A percentile compares a stretch with the other conserved stretches of the same genome.
Evolutionary conservation across 92 coral and sea anemone genomes (phyloP).

Genomic region (Chrysogorgia sp.): DNA sequence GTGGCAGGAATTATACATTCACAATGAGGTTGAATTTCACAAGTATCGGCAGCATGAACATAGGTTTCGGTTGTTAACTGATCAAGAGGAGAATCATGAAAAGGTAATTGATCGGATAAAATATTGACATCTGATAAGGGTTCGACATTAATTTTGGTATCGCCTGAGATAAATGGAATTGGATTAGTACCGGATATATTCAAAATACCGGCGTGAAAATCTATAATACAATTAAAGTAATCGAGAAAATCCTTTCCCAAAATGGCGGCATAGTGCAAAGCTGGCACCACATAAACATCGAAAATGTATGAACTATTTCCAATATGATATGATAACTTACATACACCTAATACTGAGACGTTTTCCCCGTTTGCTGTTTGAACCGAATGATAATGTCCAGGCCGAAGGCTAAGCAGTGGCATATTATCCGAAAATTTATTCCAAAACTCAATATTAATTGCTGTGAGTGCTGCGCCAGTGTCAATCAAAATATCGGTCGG

Average conservation of each 20-base stretch:
- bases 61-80: background rate
- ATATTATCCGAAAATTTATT: background rate
- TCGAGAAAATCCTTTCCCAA: background rate
- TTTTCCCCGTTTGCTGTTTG: constrained; percentile 1
- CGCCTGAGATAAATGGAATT: background rate
- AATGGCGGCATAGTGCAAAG: background rate
- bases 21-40: constrained; percentile 15
- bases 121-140: too few relatives aligned
- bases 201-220: background rate
- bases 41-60: constrained; percentile 31
- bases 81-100: background rate
- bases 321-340: background rate
- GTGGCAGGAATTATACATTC: constrained; percentile 28
- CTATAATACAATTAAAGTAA: background rate
- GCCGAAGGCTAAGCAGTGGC: background rate
- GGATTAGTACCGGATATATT: background rate
- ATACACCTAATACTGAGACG: background rate
- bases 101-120: background rate
- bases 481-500: background rate
- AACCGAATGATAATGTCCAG: background rate
- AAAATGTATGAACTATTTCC: background rate
- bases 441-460: background rate
- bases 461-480: constrained; percentile 3
- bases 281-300: background rate
- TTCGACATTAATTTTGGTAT: too few relatives aligned